phyloP scores from a whole-genome alignment of 1,140 invertebrate species.

The Tetragonula clypearis region DNA sequence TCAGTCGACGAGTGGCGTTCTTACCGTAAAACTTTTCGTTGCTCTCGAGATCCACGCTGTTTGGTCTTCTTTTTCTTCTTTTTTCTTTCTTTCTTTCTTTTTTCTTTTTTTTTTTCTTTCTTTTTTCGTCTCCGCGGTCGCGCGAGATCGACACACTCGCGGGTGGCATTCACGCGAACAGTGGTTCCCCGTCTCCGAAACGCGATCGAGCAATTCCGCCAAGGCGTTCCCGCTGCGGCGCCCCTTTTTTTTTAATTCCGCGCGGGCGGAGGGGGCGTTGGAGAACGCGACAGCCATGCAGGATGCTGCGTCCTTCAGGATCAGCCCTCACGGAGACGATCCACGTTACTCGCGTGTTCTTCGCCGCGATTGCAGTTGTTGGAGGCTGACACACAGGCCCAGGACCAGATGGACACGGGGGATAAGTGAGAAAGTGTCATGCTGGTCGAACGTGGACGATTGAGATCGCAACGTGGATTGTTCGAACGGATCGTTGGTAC shows the following conservation, averaged over 20 bases:
- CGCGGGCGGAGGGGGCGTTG: constrained; percentile 28
- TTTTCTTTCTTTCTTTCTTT: too few species aligned
- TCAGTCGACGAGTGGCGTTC: constrained; percentile 56
- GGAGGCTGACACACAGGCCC: constrained; percentile 11
- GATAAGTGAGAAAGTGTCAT: constrained; percentile 54
- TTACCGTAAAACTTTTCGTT: constrained; percentile 45
- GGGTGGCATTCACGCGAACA: not conserved
- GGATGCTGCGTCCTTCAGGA: constrained; percentile 31
- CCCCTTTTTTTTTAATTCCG: not conserved
- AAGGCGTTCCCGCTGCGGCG: constrained; percentile 34
- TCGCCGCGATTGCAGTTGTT: not conserved
- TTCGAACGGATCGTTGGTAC: not conserved
- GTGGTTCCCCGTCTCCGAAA: not conserved
- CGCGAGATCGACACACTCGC: not conserved
- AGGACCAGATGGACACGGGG: not conserved
- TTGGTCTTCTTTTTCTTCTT: not conserved
- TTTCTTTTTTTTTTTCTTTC: not conserved
- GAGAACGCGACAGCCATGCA: constrained; percentile 17
- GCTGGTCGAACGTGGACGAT: constrained; percentile 21
- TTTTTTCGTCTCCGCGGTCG: not conserved
- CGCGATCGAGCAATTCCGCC: constrained; percentile 9
- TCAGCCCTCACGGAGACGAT: not conserved
- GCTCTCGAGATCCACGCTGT: not conserved
- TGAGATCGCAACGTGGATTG: not conserved
- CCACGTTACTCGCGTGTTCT: not conserved